These are phyloP conservation scores for Chelmon rostratus DNA, from an alignment of 2,797 vertebrate species.

Conservation along the genomic window DNA sequence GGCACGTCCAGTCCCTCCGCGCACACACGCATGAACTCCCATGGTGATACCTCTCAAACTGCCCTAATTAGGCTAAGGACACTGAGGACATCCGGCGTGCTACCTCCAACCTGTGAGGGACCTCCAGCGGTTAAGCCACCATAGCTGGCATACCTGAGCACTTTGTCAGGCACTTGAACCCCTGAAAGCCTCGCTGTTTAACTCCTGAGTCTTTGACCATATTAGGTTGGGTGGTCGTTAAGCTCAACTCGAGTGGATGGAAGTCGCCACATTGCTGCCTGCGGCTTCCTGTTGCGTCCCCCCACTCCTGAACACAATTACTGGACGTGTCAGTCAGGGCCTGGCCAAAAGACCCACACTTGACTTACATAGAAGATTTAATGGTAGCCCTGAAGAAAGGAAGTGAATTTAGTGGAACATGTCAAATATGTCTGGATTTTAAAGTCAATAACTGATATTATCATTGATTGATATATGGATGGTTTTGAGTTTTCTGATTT, in stretches of 20 bases:
- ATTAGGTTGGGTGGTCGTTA: constrained; percentile 64
- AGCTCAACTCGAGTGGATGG: constrained; percentile 34
- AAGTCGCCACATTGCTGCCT: constrained; percentile 35
- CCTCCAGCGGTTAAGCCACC: constrained; percentile 71
- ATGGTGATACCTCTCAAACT: constrained; percentile 63
- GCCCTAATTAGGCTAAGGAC: constrained; percentile 77
- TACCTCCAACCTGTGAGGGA: constrained; percentile 71
- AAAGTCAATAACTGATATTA: not conserved
- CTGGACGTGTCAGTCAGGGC: constrained; percentile 37
- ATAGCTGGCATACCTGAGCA: constrained; percentile 77
- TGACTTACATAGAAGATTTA: constrained; percentile 35
- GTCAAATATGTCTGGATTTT: not conserved
- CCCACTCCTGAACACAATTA: constrained; percentile 43
- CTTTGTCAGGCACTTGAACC: constrained; percentile 67
- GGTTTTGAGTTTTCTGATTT: not conserved
- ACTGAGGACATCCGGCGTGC: constrained; percentile 67
- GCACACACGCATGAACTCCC: constrained; percentile 38
- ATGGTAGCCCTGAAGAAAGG: not conserved
- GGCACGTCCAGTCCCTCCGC: constrained; percentile 51
- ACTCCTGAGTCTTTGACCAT: constrained; percentile 63
- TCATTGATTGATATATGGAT: not conserved
- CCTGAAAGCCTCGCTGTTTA: constrained; percentile 36
- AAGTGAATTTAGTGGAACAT: not conserved
- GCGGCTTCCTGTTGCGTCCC: constrained; percentile 39
- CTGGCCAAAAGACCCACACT: constrained; percentile 30